A percentile compares a stretch with the other conserved stretches of the same genome.
Evolutionary conservation across 2,113 vertebrate species (phyloP).

Genomic region (Chroicocephalus ridibundus): DNA sequence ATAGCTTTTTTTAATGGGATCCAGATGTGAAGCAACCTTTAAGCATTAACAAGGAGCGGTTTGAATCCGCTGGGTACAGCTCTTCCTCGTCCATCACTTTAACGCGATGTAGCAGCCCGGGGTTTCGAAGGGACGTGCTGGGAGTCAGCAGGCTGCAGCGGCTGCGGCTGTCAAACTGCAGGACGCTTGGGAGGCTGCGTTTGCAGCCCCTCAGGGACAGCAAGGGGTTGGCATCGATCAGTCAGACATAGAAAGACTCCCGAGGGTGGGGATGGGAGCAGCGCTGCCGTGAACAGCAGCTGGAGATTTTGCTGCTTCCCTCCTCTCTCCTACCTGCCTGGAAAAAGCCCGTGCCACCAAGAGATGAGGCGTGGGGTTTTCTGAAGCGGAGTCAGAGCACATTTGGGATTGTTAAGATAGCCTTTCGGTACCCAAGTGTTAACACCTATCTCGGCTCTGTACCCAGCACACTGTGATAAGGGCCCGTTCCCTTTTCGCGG

Average conservation of each 20-base stretch:
- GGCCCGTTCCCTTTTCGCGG: neutral
- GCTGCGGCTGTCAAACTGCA: neutral
- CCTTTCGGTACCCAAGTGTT: neutral
- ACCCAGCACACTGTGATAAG: neutral
- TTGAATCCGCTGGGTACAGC: neutral
- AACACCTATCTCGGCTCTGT: neutral
- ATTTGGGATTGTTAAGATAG: neutral
- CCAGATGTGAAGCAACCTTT: neutral
- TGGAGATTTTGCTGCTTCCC: neutral
- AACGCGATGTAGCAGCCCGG: neutral
- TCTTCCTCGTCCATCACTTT: neutral
- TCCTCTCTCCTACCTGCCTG: neutral
- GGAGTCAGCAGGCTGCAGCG: neutral
- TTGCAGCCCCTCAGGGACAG: neutral
- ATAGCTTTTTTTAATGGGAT: neutral
- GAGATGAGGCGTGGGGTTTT: accelerated
- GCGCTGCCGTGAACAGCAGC: neutral
- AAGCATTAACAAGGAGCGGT: neutral
- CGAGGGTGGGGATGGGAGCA: neutral
- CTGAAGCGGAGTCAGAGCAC: neutral
- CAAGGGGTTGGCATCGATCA: neutral
- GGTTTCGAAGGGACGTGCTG: neutral
- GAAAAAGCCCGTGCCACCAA: neutral
- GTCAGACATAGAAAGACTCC: neutral
- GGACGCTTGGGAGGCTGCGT: neutral